Conservation (phyloP, 1,140 invertebrate genomes). For the Scaptomyza montana region DNA sequence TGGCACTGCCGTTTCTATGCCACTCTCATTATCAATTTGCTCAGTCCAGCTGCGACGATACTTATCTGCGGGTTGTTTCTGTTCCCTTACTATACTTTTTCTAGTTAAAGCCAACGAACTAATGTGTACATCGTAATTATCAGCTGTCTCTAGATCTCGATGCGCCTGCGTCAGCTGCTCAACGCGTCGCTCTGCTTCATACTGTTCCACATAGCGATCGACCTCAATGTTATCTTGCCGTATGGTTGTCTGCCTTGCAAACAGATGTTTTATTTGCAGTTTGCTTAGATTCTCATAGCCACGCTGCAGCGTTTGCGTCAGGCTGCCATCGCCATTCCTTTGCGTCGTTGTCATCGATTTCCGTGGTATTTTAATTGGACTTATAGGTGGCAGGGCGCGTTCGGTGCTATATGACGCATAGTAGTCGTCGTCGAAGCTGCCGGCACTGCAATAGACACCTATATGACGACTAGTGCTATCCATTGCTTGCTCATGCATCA, state of each 20-base stretch:
- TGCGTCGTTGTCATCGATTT: neutral
- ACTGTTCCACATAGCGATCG: constrained; percentile 69
- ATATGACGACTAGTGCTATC: neutral
- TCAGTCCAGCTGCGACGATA: constrained; percentile 21
- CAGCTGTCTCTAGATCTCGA: constrained; percentile 66
- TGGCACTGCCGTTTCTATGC: constrained; percentile 51
- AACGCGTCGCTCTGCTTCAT: constrained; percentile 60
- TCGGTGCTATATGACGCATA: constrained; percentile 51
- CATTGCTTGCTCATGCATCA: constrained; percentile 58
- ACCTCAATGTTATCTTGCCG: constrained; percentile 68
- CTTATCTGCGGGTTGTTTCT: constrained; percentile 6
- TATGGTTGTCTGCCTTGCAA: constrained; percentile 69
- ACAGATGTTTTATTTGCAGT: constrained; percentile 73
- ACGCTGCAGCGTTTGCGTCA: constrained; percentile 63
- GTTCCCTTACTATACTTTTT: constrained; percentile 54
- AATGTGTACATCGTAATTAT: constrained; percentile 75
- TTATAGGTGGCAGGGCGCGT: constrained; percentile 56
- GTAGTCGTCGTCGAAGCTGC: constrained; percentile 75
- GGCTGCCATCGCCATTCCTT: neutral
- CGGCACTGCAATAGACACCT: constrained; percentile 66
- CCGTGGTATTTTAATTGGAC: constrained; percentile 50
- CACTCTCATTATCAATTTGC: constrained; percentile 70
- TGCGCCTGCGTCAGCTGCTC: constrained; percentile 54
- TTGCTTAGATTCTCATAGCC: constrained; percentile 75
- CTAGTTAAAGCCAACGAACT: constrained; percentile 45